These are phyloP conservation scores for Xenopus laevis DNA, from an alignment of 2,113 vertebrate genomes.

Conservation along the genomic window DNA sequence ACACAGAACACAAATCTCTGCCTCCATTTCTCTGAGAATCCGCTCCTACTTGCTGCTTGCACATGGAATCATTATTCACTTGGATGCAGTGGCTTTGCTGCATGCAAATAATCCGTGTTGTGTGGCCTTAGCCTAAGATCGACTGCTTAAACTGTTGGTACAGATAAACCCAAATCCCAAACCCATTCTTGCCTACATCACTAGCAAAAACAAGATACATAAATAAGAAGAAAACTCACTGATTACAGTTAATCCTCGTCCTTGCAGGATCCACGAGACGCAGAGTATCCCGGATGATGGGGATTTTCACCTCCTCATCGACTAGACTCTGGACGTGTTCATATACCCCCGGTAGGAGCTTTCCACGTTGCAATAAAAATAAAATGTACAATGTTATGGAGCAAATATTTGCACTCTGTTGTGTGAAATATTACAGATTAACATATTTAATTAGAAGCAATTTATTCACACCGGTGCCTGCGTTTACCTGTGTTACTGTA, in stretches of 20 bases:
- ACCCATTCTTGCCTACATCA: too few species aligned
- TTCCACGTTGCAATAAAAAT: constrained; percentile 44
- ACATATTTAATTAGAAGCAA: constrained; percentile 10
- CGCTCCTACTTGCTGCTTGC: too few species aligned
- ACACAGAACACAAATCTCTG: too few species aligned
- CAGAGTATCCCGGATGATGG: constrained; percentile 91
- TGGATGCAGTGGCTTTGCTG: too few species aligned
- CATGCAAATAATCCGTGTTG: too few species aligned
- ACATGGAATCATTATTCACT: too few species aligned
- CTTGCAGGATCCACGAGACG: constrained; percentile 83
- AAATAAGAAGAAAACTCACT: constrained; percentile 55
- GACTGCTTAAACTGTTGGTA: too few species aligned
- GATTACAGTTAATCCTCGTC: constrained; percentile 60
- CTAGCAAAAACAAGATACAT: too few species aligned
- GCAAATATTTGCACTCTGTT: neutral
- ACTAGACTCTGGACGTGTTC: constrained; percentile 89
- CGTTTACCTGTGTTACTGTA: neutral
- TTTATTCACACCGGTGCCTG: constrained; percentile 4
- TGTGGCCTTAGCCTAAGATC: too few species aligned
- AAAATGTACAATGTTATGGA: neutral
- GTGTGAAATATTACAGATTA: constrained; percentile 10
- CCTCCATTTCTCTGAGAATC: too few species aligned
- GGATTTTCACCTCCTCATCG: constrained; percentile 91
- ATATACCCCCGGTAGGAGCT: constrained; percentile 90
- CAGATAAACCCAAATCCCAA: too few species aligned